These are phyloP conservation scores for Mallotus villosus DNA, from an alignment of 2,797 vertebrate species.

Conservation along the genomic window DNA sequence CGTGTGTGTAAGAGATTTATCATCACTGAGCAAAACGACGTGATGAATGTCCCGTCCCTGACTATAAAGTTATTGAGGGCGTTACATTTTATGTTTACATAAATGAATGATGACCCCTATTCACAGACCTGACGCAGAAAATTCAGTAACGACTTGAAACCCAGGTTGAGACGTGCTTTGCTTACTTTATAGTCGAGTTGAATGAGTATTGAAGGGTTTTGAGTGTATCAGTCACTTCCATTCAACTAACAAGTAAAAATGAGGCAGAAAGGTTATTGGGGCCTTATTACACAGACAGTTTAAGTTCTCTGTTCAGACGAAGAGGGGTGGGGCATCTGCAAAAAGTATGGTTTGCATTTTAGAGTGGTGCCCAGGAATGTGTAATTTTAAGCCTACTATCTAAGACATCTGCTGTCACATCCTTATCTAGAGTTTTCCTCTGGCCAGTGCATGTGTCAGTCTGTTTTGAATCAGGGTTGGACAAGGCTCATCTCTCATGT, in stretches of 20 bases:
- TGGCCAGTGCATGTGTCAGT: too few relatives aligned
- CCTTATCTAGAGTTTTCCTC: neutral
- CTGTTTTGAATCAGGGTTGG: too few relatives aligned
- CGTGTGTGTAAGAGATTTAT: neutral
- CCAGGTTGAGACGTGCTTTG: too few relatives aligned
- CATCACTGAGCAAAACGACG: neutral
- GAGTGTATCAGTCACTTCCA: neutral
- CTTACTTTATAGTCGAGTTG: too few relatives aligned
- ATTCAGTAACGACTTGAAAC: neutral
- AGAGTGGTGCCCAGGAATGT: neutral
- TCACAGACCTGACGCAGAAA: too few relatives aligned
- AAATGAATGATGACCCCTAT: too few relatives aligned
- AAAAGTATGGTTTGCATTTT: neutral
- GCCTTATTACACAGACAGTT: neutral
- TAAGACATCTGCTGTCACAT: neutral
- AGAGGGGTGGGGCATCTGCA: neutral
- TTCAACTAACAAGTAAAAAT: neutral
- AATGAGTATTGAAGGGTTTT: too few relatives aligned
- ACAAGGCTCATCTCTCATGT: neutral
- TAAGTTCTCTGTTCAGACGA: neutral
- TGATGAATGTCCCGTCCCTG: neutral
- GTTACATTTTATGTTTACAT: too few relatives aligned
- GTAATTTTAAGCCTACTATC: neutral
- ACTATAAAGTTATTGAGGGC: neutral
- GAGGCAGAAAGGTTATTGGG: neutral